Evolutionary conservation across 1,140 invertebrate species (phyloP), one percentile per base, ranked within the genome.

Genomic region (Drosophila navojoa): DNA sequence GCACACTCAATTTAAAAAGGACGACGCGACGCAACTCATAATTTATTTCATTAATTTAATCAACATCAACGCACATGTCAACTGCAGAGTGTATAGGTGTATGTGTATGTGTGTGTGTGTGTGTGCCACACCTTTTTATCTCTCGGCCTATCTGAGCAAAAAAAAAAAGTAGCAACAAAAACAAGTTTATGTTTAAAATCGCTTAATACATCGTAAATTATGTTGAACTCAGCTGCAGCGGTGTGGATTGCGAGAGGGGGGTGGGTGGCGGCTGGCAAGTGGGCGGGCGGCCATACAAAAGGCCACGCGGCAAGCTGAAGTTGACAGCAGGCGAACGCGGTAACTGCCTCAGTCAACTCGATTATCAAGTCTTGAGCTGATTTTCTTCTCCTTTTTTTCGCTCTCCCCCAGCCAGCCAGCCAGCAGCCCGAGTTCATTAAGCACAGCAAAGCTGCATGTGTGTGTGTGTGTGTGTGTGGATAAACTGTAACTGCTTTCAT

Each of bases 1-100:
- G 80, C 77, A 57, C 84, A 79, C 84, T 87, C 80, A 84, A 87
- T 87, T 87, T 87, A 71, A 87, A 86, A 87, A 79, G 53, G 47
- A 50, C 47, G 64, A 22, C 55, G 71, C 47, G 58, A 71, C 67
- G 81, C 84, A 80, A 73, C 81, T 89, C 84, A 89, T 89, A 89
- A 89, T 89, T 89, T 89, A 89, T 89, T 89, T 90, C 84, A 89
- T 89, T 89, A 90, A 89, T 89, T 89, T 89, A 89, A 89, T 89
- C 85, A 89, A 90, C 82, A 71, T 86, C 76, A 72, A 66, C 76
- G 85, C 85, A 89, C 84, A 85, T 89, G 84, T 89, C 85, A 90
- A 84, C 80, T 89, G 77, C 85, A 16, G 10, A 77, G 63, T 77
- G 54, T 68, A 62, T 60, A 57, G 70, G 16, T 35, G 4, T 15